Evolutionary conservation across 1,140 invertebrate species (phyloP), one percentile per base, ranked within the genome.

Genomic region (Armadillidium nasatum): DNA sequence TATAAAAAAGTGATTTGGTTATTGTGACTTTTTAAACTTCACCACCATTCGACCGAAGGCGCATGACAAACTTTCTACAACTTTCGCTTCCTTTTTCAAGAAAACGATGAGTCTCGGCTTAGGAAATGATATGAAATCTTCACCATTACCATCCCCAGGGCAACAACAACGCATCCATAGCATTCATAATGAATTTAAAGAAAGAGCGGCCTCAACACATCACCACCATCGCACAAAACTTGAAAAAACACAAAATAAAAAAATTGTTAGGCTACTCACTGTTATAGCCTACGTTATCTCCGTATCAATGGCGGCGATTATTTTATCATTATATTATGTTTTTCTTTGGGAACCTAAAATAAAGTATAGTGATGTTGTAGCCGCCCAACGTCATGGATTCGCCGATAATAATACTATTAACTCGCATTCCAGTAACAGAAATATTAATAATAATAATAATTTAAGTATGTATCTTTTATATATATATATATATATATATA

Each of bases 211-310:
- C n/a, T n/a, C n/a, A n/a, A n/a, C n/a, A n/a, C n/a, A n/a, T n/a
- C n/a, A n/a, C n/a, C 46, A 50, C 46, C 9, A 9, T 15, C 9
- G 46, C 15, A 50, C 9, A 9, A 9, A 50, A 50, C 9, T 94
- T 85, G 91, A 93, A 81, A 88, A 90, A 0, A 93, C 93, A 83
- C 90, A 92, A 80, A 92, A 94, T 83, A 92, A 93, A 84, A 95
- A 95, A 86, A 86, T 92, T 81, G 88, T 98, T 46, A 89, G 95
- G n/a, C 92, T 98, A 72, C 87, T 97, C 76, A 98, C 95, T 0
- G 96, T 98, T 45, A 89, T 97, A 77, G 94, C 95, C 10, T 98
- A 98, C 86, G 91, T 98, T 72, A 91, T 98, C 83, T 94, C 94
- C 80, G 96, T 98, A 76, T 98, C 95, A 13, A 87, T 96, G 78